Evolutionary conservation across 1,140 invertebrate species (phyloP).

Genomic region (Sweltsa coloradensis): DNA sequence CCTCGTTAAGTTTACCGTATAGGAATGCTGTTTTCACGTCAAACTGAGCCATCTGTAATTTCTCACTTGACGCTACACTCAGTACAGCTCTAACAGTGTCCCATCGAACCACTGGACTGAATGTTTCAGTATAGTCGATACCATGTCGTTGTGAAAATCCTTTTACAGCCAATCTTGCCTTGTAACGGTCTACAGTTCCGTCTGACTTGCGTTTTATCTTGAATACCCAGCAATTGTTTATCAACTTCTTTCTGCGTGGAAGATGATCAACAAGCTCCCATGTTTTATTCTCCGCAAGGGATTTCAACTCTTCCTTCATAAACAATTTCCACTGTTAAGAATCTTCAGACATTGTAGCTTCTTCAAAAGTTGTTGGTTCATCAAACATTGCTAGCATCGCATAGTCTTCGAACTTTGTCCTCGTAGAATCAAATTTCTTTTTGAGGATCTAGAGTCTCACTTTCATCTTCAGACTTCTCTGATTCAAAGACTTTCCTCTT

Average conservation of each 20-base stretch:
- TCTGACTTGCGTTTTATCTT: conserved; percentile 8
- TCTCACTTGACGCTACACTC: too few relatives aligned
- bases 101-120: conserved; percentile 12
- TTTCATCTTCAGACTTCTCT: not conserved
- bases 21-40: too few relatives aligned
- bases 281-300: conserved; percentile 15
- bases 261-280: conserved; percentile 12
- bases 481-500: not conserved
- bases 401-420: not conserved
- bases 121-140: conserved; percentile 21
- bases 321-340: conserved; percentile 16
- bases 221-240: conserved; percentile 18
- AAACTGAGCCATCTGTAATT: too few relatives aligned
- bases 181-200: conserved; percentile 6
- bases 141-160: conserved; percentile 18
- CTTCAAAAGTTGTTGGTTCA: conserved; percentile 3
- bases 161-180: conserved; percentile 20
- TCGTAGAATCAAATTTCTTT: not conserved
- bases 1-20: too few relatives aligned
- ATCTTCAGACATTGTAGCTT: conserved; percentile 9
- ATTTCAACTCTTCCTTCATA: conserved; percentile 18
- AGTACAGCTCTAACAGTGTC: conserved; percentile 11
- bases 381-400: too few relatives aligned
- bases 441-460: too few relatives aligned
- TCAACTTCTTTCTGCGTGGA: conserved; percentile 13